These are phyloP conservation scores for Pogonophryne albipinna DNA, from an alignment of 2,797 vertebrate species.

Conservation along the genomic window DNA sequence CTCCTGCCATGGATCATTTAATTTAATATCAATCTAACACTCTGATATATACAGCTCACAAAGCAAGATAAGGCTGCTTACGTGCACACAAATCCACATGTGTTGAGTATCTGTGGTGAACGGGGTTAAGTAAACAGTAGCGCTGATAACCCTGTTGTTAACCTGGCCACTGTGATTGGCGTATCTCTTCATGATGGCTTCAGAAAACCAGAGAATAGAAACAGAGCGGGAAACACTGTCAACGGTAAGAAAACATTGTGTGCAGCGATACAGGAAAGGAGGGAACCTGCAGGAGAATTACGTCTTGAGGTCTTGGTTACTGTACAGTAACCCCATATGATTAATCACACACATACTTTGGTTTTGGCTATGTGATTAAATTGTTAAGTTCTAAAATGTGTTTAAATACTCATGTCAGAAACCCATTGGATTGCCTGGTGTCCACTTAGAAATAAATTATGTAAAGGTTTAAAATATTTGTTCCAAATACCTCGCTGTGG, in stretches of 20 bases:
- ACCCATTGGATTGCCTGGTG: not conserved
- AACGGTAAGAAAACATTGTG: constrained; percentile 62
- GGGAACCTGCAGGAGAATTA: constrained; percentile 26
- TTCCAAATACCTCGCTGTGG: too few species aligned
- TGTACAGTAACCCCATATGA: not conserved
- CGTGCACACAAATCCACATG: constrained; percentile 22
- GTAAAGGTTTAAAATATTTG: too few species aligned
- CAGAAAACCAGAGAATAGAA: constrained; percentile 72
- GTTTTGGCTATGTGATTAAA: not conserved
- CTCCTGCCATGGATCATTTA: constrained; percentile 43
- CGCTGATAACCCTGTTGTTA: constrained; percentile 65
- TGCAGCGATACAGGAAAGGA: constrained; percentile 54
- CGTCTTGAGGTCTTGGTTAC: constrained; percentile 17
- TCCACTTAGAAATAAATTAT: not conserved
- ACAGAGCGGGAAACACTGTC: constrained; percentile 66
- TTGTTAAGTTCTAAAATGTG: not conserved
- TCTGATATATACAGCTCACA: constrained; percentile 23
- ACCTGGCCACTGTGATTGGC: constrained; percentile 60
- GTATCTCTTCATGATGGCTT: constrained; percentile 68
- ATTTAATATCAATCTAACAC: constrained; percentile 38
- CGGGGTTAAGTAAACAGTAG: constrained; percentile 72
- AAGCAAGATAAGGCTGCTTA: constrained; percentile 13
- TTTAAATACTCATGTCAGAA: not conserved
- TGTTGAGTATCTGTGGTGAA: constrained; percentile 54
- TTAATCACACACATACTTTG: constrained; percentile 8